phyloP scores from a whole-genome alignment of 2,113 vertebrate species.

The Aramus guarauna region DNA sequence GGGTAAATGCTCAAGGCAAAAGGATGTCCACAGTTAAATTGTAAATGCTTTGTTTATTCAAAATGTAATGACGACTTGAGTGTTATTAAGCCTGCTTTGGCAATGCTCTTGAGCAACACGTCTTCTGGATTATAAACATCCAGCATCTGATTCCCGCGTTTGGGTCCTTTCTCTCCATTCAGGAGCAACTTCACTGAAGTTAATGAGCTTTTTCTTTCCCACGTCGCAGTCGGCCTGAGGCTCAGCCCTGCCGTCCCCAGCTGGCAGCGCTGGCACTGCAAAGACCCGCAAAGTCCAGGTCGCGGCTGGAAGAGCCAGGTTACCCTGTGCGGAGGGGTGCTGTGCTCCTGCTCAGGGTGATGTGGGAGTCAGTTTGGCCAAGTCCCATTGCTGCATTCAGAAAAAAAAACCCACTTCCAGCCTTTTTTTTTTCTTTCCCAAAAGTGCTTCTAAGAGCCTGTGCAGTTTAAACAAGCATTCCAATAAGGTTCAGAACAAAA shows the following conservation, averaged over 20 bases:
- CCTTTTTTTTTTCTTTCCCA: background rate
- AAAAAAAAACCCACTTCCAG: background rate
- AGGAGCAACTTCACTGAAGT: background rate
- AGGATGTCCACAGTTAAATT: background rate
- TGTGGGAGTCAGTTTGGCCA: background rate
- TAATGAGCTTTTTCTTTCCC: background rate
- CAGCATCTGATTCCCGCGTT: background rate
- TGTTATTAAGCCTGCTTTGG: background rate
- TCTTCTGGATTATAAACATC: background rate
- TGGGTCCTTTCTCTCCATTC: background rate
- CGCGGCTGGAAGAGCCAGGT: rapidly evolving
- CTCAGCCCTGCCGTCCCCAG: background rate
- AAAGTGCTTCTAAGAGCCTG: background rate
- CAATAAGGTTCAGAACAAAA: background rate
- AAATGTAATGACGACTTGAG: background rate
- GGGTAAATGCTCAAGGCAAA: background rate
- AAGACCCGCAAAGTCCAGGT: too few species aligned
- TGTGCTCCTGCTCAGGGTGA: background rate
- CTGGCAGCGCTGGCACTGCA: background rate
- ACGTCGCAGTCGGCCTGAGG: rapidly evolving
- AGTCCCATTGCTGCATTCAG: background rate
- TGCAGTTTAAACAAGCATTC: background rate
- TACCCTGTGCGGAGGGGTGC: rapidly evolving
- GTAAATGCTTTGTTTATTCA: background rate
- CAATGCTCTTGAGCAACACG: background rate